Conservation (phyloP, 2,797 vertebrate species). For the Austrolebias charrua region DNA sequence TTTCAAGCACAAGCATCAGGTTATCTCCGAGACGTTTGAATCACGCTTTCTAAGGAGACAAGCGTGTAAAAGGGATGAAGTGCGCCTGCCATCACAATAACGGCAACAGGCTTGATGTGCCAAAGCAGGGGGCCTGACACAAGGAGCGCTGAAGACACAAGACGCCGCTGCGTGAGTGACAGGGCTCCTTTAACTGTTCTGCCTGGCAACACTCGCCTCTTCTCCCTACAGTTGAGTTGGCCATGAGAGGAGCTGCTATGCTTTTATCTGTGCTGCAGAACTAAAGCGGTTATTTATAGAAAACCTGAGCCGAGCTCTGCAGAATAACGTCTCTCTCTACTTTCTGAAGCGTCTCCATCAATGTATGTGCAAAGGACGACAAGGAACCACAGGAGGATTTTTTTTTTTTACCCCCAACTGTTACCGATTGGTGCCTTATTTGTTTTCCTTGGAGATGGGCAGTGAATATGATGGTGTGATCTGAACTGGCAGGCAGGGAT, state of each 20-base stretch:
- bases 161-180: conserved; percentile 62
- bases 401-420: conserved; percentile 1
- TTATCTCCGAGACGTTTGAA: conserved; percentile 66
- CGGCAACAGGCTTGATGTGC: conserved; percentile 66
- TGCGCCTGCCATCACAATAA: conserved; percentile 70
- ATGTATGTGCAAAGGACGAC: conserved; percentile 39
- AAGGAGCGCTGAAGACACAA: conserved; percentile 47
- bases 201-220: conserved; percentile 77
- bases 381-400: conserved; percentile 42
- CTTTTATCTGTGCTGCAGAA: conserved; percentile 83
- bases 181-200: conserved; percentile 81
- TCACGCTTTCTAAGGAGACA: conserved; percentile 69
- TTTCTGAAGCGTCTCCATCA: conserved; percentile 63
- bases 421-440: conserved; percentile 35
- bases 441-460: conserved; percentile 40
- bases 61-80: conserved; percentile 75
- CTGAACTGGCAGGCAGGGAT: conserved; percentile 57
- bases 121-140: conserved; percentile 64
- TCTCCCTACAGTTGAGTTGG: conserved; percentile 68
- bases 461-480: conserved; percentile 56
- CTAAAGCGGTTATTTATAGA: conserved; percentile 83
- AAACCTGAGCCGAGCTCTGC: conserved; percentile 68
- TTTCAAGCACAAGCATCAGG: conserved; percentile 57
- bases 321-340: conserved; percentile 59
- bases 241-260: conserved; percentile 63